Evolutionary conservation across 2,113 vertebrate genomes (phyloP).

Genomic region (Phocoena phocoena): DNA sequence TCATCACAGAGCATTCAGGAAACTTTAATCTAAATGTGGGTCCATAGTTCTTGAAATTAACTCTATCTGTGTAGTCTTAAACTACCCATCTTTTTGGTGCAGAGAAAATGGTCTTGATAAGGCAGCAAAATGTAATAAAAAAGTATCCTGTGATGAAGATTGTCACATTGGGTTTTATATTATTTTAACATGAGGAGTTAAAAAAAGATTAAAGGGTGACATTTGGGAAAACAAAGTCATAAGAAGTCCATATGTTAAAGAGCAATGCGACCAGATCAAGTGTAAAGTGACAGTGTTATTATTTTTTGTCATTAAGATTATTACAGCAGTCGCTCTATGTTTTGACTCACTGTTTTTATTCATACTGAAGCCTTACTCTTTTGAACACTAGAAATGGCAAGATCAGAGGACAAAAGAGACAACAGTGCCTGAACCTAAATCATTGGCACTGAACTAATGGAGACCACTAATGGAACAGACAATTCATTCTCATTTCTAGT

Average conservation of each 20-base stretch:
- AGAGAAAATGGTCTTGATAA: slow-evolving; percentile 50
- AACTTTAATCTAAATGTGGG: neutral
- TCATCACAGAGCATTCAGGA: neutral
- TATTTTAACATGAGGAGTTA: slow-evolving; percentile 61
- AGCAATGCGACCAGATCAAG: slow-evolving; percentile 62
- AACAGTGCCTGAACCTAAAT: slow-evolving; percentile 14
- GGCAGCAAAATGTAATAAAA: slow-evolving; percentile 36
- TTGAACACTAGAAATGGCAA: neutral
- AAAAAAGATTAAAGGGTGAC: slow-evolving; percentile 64
- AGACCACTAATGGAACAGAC: neutral
- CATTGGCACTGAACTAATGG: neutral
- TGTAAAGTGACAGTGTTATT: slow-evolving; percentile 54
- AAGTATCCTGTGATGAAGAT: slow-evolving; percentile 40
- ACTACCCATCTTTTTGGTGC: neutral
- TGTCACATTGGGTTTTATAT: slow-evolving; percentile 28
- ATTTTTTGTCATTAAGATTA: slow-evolving; percentile 62
- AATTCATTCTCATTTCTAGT: slow-evolving; percentile 16
- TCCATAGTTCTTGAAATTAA: neutral
- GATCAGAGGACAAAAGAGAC: neutral
- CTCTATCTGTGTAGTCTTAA: neutral
- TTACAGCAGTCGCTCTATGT: neutral
- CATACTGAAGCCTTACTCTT: neutral
- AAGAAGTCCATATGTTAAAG: slow-evolving; percentile 69
- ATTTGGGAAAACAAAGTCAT: slow-evolving; percentile 69
- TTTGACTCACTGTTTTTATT: slow-evolving; percentile 45